Base-by-base conservation (phyloP, 2,888 invertebrate genomes). In the Amblyjoppa fuscipennis region DNA sequence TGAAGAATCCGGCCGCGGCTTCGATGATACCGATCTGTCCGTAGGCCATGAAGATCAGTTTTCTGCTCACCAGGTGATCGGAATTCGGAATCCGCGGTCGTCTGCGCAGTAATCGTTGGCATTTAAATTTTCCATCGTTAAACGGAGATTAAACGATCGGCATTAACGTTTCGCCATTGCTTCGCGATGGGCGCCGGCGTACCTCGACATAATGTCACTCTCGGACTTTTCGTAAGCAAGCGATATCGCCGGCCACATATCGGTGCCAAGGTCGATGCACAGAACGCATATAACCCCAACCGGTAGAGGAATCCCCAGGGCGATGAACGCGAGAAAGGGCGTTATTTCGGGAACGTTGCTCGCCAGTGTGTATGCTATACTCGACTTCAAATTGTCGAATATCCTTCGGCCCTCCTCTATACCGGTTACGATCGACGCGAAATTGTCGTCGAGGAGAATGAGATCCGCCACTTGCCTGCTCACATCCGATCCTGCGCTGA, bases 1-100 rank as follows among this genome's bases (percentile, higher is more conserved):
- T 95, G 92, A 96, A 97, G 95, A 98, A 97, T 9, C 97, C 97
- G 59, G 96, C 97, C 61, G 96, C 96, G 28, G 97, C 97, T 94
- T 98, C 98, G 89, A 98, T 97, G 93, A 98, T 95, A 75, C 98
- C 98, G 87, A 98, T 96, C 95, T 98, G 98, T 86, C 97, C 97
- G 93, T 98, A 98, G 0, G 98, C 96, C 95, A 98, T 96, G 90
- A 96, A 96, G 90, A 98, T 96, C 88, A 98, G 94, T 75, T 95
- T 95, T 83, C 92, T 92, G 87, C 94, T 95, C 0, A 96, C 96
- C 4, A 96, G 94, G 83, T 94, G 95, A 88, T 96, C 96, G 0
- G 92, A 91, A 0, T 93, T 93, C 0, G 93, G 92, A 88, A 96
- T 95, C n/a, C 96, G 94, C 0, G 96, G 96, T 1, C 95, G 95